Percentiles rank a stretch among this genome's conserved stretches.
These are phyloP conservation scores for Drosophila navojoa DNA, from an alignment of 1,140 invertebrate genomes.

Conservation along the genomic window DNA sequence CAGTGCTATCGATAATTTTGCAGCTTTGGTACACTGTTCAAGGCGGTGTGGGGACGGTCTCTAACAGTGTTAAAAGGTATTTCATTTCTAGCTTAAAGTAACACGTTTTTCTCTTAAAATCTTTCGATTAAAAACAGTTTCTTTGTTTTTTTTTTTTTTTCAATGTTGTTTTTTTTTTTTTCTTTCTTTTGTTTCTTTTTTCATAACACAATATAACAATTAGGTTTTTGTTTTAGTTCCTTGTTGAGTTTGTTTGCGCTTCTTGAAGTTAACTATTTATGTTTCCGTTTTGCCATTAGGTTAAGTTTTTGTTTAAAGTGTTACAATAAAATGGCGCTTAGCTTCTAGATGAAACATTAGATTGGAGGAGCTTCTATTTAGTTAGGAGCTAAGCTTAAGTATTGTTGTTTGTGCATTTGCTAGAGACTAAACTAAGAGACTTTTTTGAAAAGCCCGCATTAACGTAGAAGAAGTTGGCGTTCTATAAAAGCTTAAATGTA, in stretches of 20 bases:
- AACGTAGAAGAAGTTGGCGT: conserved; percentile 17
- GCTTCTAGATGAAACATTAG: conserved; percentile 45
- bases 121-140: conserved; percentile 38
- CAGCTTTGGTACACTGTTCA: not conserved
- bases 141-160: not conserved
- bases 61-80: conserved; percentile 26
- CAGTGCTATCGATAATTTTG: conserved; percentile 7
- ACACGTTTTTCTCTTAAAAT: conserved; percentile 21
- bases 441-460: conserved; percentile 23
- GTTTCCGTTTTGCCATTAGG: conserved; percentile 3
- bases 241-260: conserved; percentile 2
- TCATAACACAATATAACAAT: conserved; percentile 38
- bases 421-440: conserved; percentile 60
- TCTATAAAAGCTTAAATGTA: conserved; percentile 6
- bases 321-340: conserved; percentile 51
- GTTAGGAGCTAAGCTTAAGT: conserved; percentile 15
- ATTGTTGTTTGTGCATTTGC: conserved; percentile 31
- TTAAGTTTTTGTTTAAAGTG: conserved; percentile 18
- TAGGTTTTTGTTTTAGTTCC: not conserved
- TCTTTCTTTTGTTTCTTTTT: not conserved
- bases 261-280: conserved; percentile 2
- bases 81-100: conserved; percentile 15
- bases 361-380: conserved; percentile 18
- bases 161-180: too few relatives aligned
- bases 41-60: conserved; percentile 23